These are phyloP conservation scores for Coluber constrictor DNA, from an alignment of 2,797 vertebrate species.

Conservation along the genomic window DNA sequence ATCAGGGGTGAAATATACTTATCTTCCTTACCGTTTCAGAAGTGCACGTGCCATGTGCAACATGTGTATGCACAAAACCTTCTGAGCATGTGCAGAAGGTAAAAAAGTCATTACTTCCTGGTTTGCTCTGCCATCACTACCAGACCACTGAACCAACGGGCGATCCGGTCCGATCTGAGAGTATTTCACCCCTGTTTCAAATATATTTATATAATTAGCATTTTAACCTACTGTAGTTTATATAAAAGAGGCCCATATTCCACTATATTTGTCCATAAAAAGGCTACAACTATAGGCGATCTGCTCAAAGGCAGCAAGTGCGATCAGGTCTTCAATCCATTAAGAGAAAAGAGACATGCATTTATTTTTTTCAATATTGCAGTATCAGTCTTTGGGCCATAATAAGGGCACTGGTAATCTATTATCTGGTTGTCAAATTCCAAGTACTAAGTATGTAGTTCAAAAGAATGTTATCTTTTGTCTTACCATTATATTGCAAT, in stretches of 20 bases:
- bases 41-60: too few relatives aligned
- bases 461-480: background rate
- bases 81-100: too few relatives aligned
- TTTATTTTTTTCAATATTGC: background rate
- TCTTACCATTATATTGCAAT: background rate
- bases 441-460: background rate
- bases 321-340: background rate
- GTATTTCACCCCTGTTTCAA: background rate
- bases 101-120: too few relatives aligned
- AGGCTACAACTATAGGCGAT: background rate
- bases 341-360: background rate
- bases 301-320: background rate
- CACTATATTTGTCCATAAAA: background rate
- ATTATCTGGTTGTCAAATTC: background rate
- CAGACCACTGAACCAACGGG: too few relatives aligned
- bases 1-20: background rate
- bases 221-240: background rate
- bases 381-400: background rate
- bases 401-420: background rate
- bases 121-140: too few relatives aligned
- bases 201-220: background rate
- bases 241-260: background rate
- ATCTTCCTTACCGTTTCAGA: too few relatives aligned
- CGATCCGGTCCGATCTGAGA: too few relatives aligned
- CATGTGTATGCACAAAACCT: rapidly evolving